phyloP scores from a whole-genome alignment of 2,888 invertebrate genomes.

The Andrena hattorfiana region DNA sequence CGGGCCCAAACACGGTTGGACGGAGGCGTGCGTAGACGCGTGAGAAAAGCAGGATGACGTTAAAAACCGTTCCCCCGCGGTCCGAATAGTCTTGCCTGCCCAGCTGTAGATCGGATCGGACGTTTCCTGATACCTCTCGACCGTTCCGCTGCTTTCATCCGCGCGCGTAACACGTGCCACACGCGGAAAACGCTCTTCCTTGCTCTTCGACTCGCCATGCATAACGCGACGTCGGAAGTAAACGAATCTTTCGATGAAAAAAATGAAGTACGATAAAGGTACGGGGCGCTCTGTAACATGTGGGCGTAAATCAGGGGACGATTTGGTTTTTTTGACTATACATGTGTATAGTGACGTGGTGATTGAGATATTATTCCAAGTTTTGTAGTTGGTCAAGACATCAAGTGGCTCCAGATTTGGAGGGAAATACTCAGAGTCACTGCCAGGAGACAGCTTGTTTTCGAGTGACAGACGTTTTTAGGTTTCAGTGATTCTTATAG shows the following conservation, averaged over 20 bases:
- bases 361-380: no score
- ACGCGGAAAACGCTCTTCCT: background rate
- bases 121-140: slow-evolving; percentile 42
- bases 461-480: no score
- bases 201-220: background rate
- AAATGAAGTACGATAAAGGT: background rate
- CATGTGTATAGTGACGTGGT: no score
- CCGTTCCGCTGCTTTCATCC: slow-evolving; percentile 32
- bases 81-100: slow-evolving; percentile 27
- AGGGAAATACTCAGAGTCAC: no score
- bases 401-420: no score
- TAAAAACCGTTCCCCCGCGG: slow-evolving; percentile 9
- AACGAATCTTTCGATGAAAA: background rate
- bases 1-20: background rate
- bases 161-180: slow-evolving; percentile 39
- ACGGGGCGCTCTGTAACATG: no score
- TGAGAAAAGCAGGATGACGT: slow-evolving; percentile 1
- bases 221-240: background rate
- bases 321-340: no score
- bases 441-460: no score
- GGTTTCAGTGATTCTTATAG: no score
- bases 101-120: slow-evolving; percentile 15
- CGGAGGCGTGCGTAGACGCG: slow-evolving; percentile 8
- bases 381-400: no score
- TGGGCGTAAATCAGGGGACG: no score